Conservation (phyloP, 1,140 invertebrate genomes). For the Maconellicoccus hirsutus region DNA sequence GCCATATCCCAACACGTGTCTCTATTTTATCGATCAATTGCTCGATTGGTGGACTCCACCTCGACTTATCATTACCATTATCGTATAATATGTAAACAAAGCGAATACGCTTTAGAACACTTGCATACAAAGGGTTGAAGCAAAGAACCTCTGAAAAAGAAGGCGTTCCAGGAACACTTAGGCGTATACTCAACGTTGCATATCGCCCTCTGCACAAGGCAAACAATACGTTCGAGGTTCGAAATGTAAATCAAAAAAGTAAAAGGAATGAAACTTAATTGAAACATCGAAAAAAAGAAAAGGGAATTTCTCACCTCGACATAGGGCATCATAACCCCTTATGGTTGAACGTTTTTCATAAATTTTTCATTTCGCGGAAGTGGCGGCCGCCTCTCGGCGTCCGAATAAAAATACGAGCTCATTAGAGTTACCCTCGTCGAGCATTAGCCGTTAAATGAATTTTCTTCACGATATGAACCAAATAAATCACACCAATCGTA, state of each 20-base stretch:
- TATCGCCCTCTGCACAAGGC: not conserved
- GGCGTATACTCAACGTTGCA: too few relatives aligned
- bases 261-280: not conserved
- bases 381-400: not conserved
- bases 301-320: not conserved
- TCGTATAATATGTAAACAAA: too few relatives aligned
- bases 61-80: too few relatives aligned
- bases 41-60: too few relatives aligned
- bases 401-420: not conserved
- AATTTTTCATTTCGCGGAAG: not conserved
- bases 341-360: not conserved
- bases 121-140: too few relatives aligned
- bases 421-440: not conserved
- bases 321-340: too few relatives aligned
- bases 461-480: not conserved
- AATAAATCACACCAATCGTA: slow-evolving; percentile 5
- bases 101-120: too few relatives aligned
- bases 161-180: too few relatives aligned
- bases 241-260: not conserved
- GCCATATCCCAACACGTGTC: too few relatives aligned
- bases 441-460: not conserved
- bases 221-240: not conserved
- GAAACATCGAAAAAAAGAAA: not conserved
- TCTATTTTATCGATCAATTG: too few relatives aligned
- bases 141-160: too few relatives aligned